A percentile compares a stretch with the other conserved stretches of the same genome.
Conservation (phyloP, 2,888 invertebrate species). For the Atethmia centrago region DNA sequence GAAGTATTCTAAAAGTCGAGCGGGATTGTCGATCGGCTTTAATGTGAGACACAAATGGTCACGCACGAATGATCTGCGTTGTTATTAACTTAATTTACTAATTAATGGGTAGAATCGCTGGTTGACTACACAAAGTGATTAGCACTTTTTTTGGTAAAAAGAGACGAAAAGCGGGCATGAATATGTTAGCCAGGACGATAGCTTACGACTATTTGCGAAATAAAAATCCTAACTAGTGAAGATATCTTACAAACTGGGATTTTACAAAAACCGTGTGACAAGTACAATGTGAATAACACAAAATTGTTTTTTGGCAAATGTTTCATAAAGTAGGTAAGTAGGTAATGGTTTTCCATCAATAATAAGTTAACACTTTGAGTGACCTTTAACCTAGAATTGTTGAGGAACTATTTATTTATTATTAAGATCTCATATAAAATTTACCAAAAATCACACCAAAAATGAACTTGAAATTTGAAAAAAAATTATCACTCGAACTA, state of each 20-base stretch:
- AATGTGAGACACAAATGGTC: neutral
- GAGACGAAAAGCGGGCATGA: neutral
- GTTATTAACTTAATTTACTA: neutral
- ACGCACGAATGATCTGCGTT: neutral
- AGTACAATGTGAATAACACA: neutral
- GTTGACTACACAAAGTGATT: neutral
- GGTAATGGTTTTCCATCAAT: too few species aligned
- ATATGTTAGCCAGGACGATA: neutral
- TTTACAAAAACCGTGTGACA: neutral
- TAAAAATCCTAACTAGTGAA: neutral
- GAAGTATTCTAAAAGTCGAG: neutral
- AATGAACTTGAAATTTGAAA: too few species aligned
- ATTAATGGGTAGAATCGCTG: neutral
- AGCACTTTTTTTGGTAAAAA: neutral
- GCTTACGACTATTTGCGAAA: neutral
- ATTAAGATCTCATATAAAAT: too few species aligned
- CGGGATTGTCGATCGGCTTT: neutral
- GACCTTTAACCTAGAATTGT: too few species aligned
- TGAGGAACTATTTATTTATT: too few species aligned
- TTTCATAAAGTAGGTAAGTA: too few species aligned
- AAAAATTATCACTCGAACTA: too few species aligned
- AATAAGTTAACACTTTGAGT: too few species aligned
- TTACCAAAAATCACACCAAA: too few species aligned
- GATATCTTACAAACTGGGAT: neutral
- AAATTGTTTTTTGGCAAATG: neutral